These are phyloP conservation scores for Papilio protenor DNA, from an alignment of 2,888 invertebrate genomes.

Conservation along the genomic window DNA sequence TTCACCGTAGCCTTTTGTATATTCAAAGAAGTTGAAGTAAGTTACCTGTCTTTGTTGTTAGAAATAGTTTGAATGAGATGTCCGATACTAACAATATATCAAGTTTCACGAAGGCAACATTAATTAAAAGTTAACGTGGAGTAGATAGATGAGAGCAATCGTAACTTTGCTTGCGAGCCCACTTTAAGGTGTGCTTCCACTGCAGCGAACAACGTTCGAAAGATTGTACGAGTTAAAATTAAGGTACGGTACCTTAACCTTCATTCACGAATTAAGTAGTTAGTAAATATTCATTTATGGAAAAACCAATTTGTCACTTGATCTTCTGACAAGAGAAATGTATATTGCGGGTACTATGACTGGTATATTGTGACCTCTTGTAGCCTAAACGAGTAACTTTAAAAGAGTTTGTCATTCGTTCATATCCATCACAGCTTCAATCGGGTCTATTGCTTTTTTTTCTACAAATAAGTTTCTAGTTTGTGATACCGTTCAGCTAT, in stretches of 20 bases:
- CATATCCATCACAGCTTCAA: too few relatives aligned
- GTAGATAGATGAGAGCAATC: conserved; percentile 34
- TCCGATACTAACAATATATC: conserved; percentile 41
- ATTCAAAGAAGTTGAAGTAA: neutral
- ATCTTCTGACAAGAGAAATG: too few relatives aligned
- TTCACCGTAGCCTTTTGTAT: neutral
- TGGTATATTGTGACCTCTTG: too few relatives aligned
- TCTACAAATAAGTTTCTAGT: too few relatives aligned
- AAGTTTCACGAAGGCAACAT: conserved; percentile 33
- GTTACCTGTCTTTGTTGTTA: conserved; percentile 18
- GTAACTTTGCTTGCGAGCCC: conserved; percentile 36
- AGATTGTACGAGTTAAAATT: neutral
- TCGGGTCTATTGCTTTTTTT: too few relatives aligned
- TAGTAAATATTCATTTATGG: too few relatives aligned
- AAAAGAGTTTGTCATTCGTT: too few relatives aligned
- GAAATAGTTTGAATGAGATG: conserved; percentile 36
- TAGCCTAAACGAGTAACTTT: too few relatives aligned
- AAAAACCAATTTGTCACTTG: too few relatives aligned
- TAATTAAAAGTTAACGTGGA: conserved; percentile 43
- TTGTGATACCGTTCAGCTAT: too few relatives aligned
- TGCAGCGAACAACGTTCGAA: neutral
- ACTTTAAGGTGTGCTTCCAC: neutral
- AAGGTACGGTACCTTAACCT: too few relatives aligned
- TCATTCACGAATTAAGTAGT: neutral
- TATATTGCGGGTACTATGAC: too few relatives aligned